These are phyloP conservation scores for Zoanthus sansibaricus DNA, from an alignment of 92 coral and sea anemone genomes.

Conservation along the genomic window DNA sequence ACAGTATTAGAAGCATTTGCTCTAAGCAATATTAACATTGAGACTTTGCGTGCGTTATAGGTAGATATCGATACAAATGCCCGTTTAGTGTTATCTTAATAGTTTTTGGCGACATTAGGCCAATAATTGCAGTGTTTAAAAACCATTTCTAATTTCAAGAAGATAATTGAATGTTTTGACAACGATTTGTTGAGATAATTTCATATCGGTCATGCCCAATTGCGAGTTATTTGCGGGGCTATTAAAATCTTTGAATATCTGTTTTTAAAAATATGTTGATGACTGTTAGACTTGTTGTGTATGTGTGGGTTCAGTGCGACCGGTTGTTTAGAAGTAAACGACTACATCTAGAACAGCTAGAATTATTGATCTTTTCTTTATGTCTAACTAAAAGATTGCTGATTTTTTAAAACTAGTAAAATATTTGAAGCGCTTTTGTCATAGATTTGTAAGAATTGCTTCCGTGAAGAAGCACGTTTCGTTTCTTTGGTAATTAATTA, in stretches of 20 bases:
- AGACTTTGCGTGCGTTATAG: not conserved
- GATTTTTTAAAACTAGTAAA: too few relatives aligned
- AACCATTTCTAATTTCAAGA: not conserved
- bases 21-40: not conserved
- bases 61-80: not conserved
- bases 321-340: too few relatives aligned
- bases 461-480: too few relatives aligned
- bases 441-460: too few relatives aligned
- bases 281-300: too few relatives aligned
- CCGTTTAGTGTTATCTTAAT: not conserved
- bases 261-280: not conserved
- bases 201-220: not conserved
- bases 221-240: not conserved
- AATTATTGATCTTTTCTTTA: too few relatives aligned
- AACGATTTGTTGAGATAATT: not conserved
- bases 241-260: not conserved
- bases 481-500: too few relatives aligned
- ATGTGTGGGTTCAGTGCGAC: too few relatives aligned
- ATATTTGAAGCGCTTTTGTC: too few relatives aligned
- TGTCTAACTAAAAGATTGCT: too few relatives aligned
- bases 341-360: too few relatives aligned
- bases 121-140: not conserved
- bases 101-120: not conserved
- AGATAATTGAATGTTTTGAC: not conserved
- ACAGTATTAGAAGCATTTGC: not conserved